These are phyloP conservation scores for Anhinga rufa DNA, from an alignment of 2,113 vertebrate species.

Conservation along the genomic window DNA sequence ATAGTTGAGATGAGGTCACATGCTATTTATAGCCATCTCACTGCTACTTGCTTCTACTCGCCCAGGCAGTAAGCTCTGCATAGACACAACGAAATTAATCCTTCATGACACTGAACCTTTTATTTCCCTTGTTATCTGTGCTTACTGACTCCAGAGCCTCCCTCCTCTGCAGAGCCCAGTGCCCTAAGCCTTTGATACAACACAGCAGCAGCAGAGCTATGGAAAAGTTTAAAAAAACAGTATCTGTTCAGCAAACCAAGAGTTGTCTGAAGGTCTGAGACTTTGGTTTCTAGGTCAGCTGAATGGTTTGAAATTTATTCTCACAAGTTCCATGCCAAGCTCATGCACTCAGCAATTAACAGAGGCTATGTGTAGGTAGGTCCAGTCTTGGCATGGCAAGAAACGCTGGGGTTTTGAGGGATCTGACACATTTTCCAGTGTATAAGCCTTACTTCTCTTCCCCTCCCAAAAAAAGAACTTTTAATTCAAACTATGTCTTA, in stretches of 20 bases:
- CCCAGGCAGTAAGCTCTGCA: slow-evolving; percentile 6
- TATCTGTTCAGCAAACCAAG: neutral
- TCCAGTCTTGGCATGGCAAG: neutral
- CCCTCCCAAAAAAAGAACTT: neutral
- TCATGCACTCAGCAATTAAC: neutral
- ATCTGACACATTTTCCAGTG: neutral
- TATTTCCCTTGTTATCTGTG: slow-evolving; percentile 22
- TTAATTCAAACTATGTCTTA: neutral
- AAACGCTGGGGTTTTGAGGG: neutral
- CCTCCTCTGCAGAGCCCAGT: neutral
- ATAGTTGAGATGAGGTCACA: neutral
- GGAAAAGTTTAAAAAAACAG: neutral
- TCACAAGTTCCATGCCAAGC: neutral
- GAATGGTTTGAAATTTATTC: neutral
- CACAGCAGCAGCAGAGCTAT: neutral
- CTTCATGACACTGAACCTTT: slow-evolving; percentile 26
- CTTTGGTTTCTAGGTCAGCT: neutral
- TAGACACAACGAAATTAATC: slow-evolving; percentile 5
- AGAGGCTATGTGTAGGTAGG: neutral
- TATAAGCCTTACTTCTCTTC: neutral
- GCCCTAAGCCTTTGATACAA: neutral
- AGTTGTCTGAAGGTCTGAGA: neutral
- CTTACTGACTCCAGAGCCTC: neutral
- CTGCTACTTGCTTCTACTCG: neutral
- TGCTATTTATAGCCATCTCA: slow-evolving; percentile 24